Percentiles rank a stretch among this genome's conserved stretches.
Evolutionary conservation across 2,113 vertebrate genomes (phyloP).

Genomic region (Rissa tridactyla): DNA sequence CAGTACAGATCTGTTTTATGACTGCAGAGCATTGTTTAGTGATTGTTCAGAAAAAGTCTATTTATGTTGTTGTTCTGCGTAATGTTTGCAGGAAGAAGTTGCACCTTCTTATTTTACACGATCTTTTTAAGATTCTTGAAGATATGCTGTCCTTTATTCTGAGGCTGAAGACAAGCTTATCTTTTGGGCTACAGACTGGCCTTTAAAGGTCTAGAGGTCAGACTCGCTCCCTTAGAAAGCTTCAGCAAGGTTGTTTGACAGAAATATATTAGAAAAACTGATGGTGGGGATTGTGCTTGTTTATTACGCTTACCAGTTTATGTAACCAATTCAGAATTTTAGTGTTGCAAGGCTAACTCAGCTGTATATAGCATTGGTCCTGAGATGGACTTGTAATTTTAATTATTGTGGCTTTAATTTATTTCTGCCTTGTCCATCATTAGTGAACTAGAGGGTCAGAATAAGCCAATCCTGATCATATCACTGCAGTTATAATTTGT

Average conservation of each 20-base stretch:
- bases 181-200: background rate
- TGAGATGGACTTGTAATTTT: background rate
- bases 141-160: accelerated
- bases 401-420: background rate
- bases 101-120: background rate
- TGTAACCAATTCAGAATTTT: background rate
- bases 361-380: background rate
- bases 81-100: background rate
- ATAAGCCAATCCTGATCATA: background rate
- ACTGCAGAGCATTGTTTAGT: background rate
- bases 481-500: background rate
- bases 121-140: background rate
- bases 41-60: background rate
- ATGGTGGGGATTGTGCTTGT: background rate
- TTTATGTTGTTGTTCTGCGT: background rate
- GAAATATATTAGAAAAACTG: background rate
- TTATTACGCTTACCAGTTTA: background rate
- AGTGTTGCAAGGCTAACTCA: background rate
- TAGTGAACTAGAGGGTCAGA: background rate
- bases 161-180: background rate
- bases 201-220: background rate
- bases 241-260: background rate
- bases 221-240: background rate
- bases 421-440: background rate
- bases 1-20: background rate